Evolutionary conservation across 2,797 vertebrate genomes (phyloP), one percentile per base, ranked within the genome.

Genomic region (Danio albolineatus): DNA sequence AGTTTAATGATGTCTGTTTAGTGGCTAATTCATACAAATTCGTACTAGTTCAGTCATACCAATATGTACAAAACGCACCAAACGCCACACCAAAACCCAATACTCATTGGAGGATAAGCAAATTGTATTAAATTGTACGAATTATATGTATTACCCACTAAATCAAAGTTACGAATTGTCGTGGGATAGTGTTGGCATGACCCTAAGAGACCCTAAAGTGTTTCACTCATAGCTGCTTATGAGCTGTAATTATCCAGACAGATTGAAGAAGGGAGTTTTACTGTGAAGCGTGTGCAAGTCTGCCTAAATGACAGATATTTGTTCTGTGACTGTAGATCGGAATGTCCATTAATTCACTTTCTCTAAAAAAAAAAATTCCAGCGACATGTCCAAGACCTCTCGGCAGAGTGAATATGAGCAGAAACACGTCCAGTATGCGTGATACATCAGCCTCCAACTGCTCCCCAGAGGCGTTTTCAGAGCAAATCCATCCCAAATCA

Each of bases 381-480:
- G 59, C 39, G 76, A 73, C 83, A 81, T 36, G 70, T 79, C 69
- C 62, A 71, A 61, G 51, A 73, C 78, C 60, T 53, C 80, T 88
- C 59, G 60, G 77, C 65, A 65, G 12, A 5, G 85, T 78, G 82
- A 87, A 84, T 73, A 82, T 74, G 46, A 75, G 56, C 73, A 86
- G 57, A 89, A 90, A 91, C 88, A 87, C 79, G 76, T 66, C 82
- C 86, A 85, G 82, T 73, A 78, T 85, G 86, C 81, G 82, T 85
- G 87, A 82, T 79, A n/a, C 87, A 90, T 85, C 83, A 86, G 80
- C 82, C 86, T 78, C 82, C 69, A 85, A 86, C 76, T 75, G 57
- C 81, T 85, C 86, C 78, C 81, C 0, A 4, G 80, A 82, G 85
- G 85, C 85, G 81, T 84, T 78, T 82, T 75, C 51, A 80, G 87